These are phyloP conservation scores for Sycophila sp. DNA, from an alignment of 1,140 invertebrate species.

Conservation along the genomic window DNA sequence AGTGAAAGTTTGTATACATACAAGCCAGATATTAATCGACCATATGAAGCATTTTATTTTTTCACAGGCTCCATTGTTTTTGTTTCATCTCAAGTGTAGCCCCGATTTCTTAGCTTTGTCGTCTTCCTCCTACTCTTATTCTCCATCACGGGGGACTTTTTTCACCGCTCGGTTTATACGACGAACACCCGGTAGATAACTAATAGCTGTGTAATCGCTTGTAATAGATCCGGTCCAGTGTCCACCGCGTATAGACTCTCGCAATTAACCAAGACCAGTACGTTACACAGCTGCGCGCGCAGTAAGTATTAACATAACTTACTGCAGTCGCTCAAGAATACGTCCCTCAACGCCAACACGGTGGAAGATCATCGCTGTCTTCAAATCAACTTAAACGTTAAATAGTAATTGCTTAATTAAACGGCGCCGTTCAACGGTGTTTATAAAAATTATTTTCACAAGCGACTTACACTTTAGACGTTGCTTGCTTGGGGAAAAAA, in stretches of 20 bases:
- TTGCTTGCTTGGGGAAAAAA: no score
- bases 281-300: not conserved
- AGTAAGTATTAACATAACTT: no score
- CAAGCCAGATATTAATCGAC: not conserved
- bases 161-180: no score
- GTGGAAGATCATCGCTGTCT: not conserved
- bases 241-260: constrained; percentile 36
- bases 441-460: not conserved
- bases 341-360: not conserved
- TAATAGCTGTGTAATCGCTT: constrained; percentile 59
- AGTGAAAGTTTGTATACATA: not conserved
- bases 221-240: constrained; percentile 55
- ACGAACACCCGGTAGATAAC: constrained; percentile 58
- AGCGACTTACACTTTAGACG: no score
- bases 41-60: not conserved
- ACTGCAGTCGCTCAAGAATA: not conserved
- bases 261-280: constrained; percentile 42
- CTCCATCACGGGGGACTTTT: no score
- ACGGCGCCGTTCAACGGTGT: not conserved
- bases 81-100: not conserved
- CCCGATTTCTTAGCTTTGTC: not conserved
- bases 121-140: no score
- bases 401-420: not conserved
- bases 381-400: no score
- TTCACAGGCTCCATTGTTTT: not conserved